Conservation (phyloP, 2,797 vertebrate genomes). For the Coranthus polyacanthus region DNA sequence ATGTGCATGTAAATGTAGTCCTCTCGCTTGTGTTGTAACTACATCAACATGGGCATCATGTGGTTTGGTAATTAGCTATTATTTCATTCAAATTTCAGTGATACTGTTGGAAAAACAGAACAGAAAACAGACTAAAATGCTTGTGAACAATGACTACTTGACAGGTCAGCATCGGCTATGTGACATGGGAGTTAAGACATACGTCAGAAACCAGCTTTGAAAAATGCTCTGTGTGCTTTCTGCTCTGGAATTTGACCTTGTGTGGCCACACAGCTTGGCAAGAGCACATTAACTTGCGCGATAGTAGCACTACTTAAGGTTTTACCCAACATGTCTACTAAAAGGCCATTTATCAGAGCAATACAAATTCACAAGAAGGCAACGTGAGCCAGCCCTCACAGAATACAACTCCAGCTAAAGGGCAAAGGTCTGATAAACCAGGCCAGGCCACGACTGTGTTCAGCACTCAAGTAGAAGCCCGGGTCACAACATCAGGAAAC, state of each 20-base stretch:
- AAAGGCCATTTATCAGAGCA: slow-evolving; percentile 27
- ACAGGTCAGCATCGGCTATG: too few relatives aligned
- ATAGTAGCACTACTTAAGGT: slow-evolving; percentile 3
- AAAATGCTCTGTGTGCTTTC: slow-evolving; percentile 31
- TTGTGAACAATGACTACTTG: too few relatives aligned
- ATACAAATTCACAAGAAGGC: slow-evolving; percentile 18
- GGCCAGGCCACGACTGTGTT: slow-evolving; percentile 2
- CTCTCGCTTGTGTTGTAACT: too few relatives aligned
- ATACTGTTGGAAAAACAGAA: too few relatives aligned
- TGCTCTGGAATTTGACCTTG: slow-evolving; percentile 48
- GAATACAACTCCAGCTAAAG: slow-evolving; percentile 7
- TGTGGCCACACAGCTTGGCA: slow-evolving; percentile 18
- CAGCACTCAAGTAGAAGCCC: slow-evolving; percentile 14
- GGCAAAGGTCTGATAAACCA: slow-evolving; percentile 33
- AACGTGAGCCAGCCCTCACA: slow-evolving; percentile 28
- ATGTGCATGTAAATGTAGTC: too few relatives aligned
- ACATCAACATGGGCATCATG: too few relatives aligned
- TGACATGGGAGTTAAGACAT: slow-evolving; percentile 27
- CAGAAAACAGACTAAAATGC: too few relatives aligned
- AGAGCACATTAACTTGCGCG: slow-evolving; percentile 26
- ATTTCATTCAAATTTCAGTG: too few relatives aligned
- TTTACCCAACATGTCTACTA: slow-evolving; percentile 17
- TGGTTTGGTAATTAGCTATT: too few relatives aligned
- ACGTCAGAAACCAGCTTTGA: slow-evolving; percentile 8
- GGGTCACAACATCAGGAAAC: slow-evolving; percentile 46